These are phyloP conservation scores for Dicyrtoma fusca DNA, from an alignment of 2,888 invertebrate genomes.

Conservation along the genomic window DNA sequence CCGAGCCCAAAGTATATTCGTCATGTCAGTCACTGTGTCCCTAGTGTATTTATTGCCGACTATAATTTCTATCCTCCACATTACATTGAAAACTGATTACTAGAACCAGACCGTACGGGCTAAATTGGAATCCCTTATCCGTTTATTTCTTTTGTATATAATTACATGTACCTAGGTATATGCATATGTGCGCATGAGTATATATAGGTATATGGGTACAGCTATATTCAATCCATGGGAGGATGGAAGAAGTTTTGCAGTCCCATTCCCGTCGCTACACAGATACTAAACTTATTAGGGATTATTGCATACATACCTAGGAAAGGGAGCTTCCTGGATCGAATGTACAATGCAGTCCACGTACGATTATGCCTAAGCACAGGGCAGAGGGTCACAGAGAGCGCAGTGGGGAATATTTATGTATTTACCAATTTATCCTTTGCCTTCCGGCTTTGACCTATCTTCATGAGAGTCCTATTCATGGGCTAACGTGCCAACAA, in stretches of 20 bases:
- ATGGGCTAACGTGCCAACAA: constrained; percentile 16
- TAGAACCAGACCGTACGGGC: constrained; percentile 8
- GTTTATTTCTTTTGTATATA: neutral
- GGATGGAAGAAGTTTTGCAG: no score
- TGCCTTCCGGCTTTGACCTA: constrained; percentile 32
- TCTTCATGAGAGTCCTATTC: constrained; percentile 11
- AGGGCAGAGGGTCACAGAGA: neutral
- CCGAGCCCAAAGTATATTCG: constrained; percentile 12
- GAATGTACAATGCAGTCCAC: neutral
- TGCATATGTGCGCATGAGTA: neutral
- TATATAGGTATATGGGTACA: neutral
- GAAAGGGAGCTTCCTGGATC: neutral
- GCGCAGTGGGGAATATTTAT: constrained; percentile 14
- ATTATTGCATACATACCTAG: neutral
- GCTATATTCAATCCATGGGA: no score
- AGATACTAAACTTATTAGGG: neutral
- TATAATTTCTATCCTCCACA: constrained; percentile 14
- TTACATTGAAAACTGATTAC: constrained; percentile 29
- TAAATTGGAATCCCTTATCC: constrained; percentile 32
- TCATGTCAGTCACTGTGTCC: constrained; percentile 30
- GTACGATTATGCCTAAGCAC: neutral
- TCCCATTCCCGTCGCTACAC: neutral
- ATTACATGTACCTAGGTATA: neutral
- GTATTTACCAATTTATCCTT: constrained; percentile 4
- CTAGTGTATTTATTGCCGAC: constrained; percentile 28